These are phyloP conservation scores for Amblyteles armatorius DNA, from an alignment of 2,888 invertebrate genomes.

Conservation along the genomic window DNA sequence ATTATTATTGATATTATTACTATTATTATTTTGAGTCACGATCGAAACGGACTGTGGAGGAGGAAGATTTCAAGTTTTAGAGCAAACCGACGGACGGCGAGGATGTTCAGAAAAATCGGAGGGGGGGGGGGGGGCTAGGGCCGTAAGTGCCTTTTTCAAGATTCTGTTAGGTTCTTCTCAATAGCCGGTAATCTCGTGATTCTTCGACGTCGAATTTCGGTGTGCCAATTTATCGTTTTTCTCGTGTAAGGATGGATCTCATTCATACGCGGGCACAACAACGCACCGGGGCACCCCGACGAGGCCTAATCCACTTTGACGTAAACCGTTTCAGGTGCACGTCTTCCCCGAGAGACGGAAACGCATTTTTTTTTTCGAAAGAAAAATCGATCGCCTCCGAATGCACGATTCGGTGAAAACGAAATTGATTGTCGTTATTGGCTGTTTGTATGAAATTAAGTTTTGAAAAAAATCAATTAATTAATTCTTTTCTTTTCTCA, in stretches of 20 bases:
- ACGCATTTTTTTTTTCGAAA: neutral
- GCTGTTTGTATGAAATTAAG: conserved; percentile 27
- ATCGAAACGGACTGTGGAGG: conserved; percentile 1
- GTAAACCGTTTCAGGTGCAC: conserved; percentile 70
- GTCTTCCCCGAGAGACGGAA: neutral
- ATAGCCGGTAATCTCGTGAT: conserved; percentile 78
- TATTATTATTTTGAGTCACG: neutral
- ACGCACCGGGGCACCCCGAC: conserved; percentile 29
- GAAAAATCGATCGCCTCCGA: neutral
- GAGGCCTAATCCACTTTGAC: conserved; percentile 77
- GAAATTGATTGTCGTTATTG: conserved; percentile 52
- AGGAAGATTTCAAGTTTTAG: conserved; percentile 64
- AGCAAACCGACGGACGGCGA: conserved; percentile 73
- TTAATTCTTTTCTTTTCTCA: neutral
- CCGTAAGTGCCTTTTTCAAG: conserved; percentile 75
- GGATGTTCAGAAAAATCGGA: conserved; percentile 10
- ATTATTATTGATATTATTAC: neutral
- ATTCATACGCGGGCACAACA: conserved; percentile 67
- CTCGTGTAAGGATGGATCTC: conserved; percentile 70
- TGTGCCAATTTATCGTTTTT: conserved; percentile 76
- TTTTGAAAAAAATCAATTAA: no score
- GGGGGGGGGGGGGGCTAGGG: conserved; percentile 41
- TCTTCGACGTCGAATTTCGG: conserved; percentile 71
- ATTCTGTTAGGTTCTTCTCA: conserved; percentile 41
- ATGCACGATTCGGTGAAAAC: conserved; percentile 43